Evolutionary conservation across 2,113 vertebrate genomes (phyloP), one percentile per base, ranked within the genome.

Genomic region (Addax nasomaculatus): DNA sequence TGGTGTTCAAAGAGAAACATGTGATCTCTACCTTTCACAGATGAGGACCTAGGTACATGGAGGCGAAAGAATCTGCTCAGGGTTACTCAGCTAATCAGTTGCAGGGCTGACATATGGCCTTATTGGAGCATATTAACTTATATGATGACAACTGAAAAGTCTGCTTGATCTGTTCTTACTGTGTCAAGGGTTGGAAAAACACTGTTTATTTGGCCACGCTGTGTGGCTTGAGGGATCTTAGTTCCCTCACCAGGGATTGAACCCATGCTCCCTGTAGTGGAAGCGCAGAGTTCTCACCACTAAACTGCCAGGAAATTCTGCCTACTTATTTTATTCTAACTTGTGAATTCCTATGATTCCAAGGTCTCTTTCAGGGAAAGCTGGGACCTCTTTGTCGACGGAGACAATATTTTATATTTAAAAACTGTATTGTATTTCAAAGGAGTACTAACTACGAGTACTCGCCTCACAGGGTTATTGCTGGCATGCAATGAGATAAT

Each of bases 321-420:
- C 3, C 45, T 45, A 10, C 90, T 45, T 23, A 62, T n/a, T 93
- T 84, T 25, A 94, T 85, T 85, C 19, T 58, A 27, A 79, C 45
- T 60, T 79, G 36, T 36, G 47, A 14, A 39, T 76, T 80, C 27
- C 17, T 80, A 43, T 91, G 6, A 43, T 73, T 39, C 14, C 6
- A 2, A 43, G 15, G 13, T 43, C 39, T 80, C 81, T 85, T 86
- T 57, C 6, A 39, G 30, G 43, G 76, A 39, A 45, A 30, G 58
- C 57, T 47, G 47, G 36, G n/a, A 53, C 9, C 27, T 80, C n/a
- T 43, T 80, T 57, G 23, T 79, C 33, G 14, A 33, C 1, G 36
- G 53, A 96, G 53, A 89, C 21, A 29, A 49, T 81, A 49, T 73
- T 85, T 91, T 80, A 36, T 70, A 57, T 84, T 73, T 93, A 27